Percentiles rank a stretch among this genome's conserved stretches.
These are phyloP conservation scores for Alloplasta piceator DNA, from an alignment of 2,888 invertebrate genomes.

Conservation along the genomic window DNA sequence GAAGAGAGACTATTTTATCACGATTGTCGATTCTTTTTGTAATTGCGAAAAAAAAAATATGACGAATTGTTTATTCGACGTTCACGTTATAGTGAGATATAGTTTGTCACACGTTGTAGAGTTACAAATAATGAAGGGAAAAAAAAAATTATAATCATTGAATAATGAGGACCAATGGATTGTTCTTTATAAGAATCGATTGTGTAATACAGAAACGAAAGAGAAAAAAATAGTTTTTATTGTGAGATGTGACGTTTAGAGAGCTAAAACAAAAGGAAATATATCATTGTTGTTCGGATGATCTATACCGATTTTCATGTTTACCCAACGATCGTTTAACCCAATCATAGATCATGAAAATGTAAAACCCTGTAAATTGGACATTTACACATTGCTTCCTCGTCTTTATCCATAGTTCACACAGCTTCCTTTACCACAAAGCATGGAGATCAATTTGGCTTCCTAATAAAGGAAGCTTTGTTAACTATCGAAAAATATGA, in stretches of 20 bases:
- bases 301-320: constrained; percentile 18
- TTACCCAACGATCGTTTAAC: constrained; percentile 7
- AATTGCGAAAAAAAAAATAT: not conserved
- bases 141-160: not conserved
- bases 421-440: no score
- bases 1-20: constrained; percentile 24
- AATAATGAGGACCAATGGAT: constrained; percentile 5
- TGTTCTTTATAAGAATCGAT: constrained; percentile 42
- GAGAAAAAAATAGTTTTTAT: constrained; percentile 22
- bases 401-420: no score
- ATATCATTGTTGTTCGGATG: constrained; percentile 47
- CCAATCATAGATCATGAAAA: not conserved
- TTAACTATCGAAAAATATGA: no score
- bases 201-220: constrained; percentile 15
- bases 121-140: not conserved
- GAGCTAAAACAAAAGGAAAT: constrained; percentile 15
- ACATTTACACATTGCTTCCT: no score
- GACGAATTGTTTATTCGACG: constrained; percentile 17
- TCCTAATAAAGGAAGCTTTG: no score
- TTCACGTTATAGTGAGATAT: not conserved
- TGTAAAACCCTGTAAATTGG: no score
- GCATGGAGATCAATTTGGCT: no score
- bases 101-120: not conserved
- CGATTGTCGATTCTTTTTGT: not conserved
- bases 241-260: constrained; percentile 18